These are phyloP conservation scores for Psephotus haematonotus DNA, from an alignment of 2,113 vertebrate species.

Conservation along the genomic window DNA sequence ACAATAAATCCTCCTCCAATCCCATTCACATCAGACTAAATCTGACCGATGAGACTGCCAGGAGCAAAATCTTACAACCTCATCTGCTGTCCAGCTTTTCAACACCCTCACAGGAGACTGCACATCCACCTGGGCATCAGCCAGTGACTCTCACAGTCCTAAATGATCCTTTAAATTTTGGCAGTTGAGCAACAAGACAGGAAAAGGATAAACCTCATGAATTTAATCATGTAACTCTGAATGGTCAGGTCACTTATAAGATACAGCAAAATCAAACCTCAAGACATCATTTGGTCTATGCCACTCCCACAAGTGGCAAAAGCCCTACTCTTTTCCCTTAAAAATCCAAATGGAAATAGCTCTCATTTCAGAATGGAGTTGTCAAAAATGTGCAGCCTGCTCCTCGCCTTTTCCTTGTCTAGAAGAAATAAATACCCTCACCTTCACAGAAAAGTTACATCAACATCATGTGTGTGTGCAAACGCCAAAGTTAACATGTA, in stretches of 20 bases:
- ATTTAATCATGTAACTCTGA: not conserved
- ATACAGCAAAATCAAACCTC: not conserved
- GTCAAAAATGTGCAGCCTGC: not conserved
- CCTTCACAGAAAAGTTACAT: not conserved
- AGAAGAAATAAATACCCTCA: not conserved
- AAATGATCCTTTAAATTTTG: not conserved
- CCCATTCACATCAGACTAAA: not conserved
- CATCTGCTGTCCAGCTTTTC: not conserved
- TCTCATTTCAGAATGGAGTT: not conserved
- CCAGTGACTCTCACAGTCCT: not conserved
- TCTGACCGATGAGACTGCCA: not conserved
- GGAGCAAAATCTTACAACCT: not conserved
- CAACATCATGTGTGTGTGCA: rapidly evolving
- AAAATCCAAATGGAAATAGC: not conserved
- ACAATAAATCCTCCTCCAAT: conserved; percentile 8
- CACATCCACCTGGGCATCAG: not conserved
- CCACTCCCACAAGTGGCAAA: not conserved
- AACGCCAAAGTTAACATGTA: not conserved
- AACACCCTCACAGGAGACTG: not conserved
- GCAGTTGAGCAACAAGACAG: not conserved
- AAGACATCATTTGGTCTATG: not conserved
- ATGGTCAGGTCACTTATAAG: not conserved
- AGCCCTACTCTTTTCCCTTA: not conserved
- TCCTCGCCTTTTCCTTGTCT: not conserved
- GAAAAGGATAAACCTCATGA: not conserved